These are phyloP conservation scores for Stomatorhinus walkeri DNA, from an alignment of 2,797 vertebrate species.

Conservation along the genomic window DNA sequence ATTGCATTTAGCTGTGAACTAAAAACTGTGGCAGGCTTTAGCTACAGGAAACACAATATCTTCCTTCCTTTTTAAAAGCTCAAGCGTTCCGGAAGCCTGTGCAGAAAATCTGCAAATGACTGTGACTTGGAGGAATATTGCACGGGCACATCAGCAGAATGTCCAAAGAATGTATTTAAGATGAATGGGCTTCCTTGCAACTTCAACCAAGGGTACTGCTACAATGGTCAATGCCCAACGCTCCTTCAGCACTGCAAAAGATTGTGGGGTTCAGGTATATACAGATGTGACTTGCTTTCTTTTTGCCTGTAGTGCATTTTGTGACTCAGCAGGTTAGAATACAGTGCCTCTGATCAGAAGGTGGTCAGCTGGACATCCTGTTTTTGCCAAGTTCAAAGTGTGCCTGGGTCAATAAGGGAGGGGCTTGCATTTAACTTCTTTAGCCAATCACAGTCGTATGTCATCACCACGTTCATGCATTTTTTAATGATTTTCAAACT, in stretches of 20 bases:
- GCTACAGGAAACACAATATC: constrained; percentile 40
- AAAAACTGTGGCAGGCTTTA: neutral
- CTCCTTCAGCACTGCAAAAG: constrained; percentile 63
- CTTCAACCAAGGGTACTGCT: constrained; percentile 62
- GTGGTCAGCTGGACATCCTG: neutral
- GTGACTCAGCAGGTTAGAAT: neutral
- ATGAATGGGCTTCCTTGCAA: constrained; percentile 76
- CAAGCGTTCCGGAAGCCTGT: constrained; percentile 47
- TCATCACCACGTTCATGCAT: neutral
- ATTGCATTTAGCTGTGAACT: neutral
- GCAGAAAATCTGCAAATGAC: constrained; percentile 53
- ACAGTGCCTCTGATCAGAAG: neutral
- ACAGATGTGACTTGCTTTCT: neutral
- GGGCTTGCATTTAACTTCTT: neutral
- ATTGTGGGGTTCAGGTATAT: constrained; percentile 75
- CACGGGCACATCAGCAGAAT: constrained; percentile 55
- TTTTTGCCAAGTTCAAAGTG: neutral
- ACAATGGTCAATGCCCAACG: constrained; percentile 72
- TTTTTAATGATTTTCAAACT: neutral
- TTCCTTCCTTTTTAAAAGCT: constrained; percentile 43
- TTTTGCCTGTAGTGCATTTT: neutral
- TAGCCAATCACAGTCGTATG: neutral
- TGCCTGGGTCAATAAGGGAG: neutral
- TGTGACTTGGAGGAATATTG: constrained; percentile 81
- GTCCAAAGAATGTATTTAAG: constrained; percentile 73